These are phyloP conservation scores for Oligia fasciuncula DNA, from an alignment of 2,888 invertebrate species.

Conservation along the genomic window DNA sequence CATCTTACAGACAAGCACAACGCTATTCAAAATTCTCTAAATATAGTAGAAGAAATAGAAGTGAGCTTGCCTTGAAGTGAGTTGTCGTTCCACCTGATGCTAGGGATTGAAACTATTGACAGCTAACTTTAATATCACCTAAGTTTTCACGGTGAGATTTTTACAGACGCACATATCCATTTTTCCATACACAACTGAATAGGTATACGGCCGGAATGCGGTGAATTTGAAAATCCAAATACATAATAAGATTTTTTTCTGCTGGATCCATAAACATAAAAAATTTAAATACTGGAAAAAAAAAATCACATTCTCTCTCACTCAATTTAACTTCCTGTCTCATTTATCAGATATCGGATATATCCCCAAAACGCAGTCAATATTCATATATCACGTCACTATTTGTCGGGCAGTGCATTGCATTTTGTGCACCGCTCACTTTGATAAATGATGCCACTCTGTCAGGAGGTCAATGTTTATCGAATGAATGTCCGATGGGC, in stretches of 20 bases:
- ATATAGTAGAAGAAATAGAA: background rate
- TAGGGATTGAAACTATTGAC: no score
- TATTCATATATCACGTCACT: conserved; percentile 57
- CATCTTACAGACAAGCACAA: background rate
- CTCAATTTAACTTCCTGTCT: conserved; percentile 6
- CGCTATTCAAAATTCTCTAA: background rate
- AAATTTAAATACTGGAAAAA: background rate
- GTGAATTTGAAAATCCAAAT: background rate
- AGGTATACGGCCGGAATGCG: background rate
- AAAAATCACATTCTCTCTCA: background rate
- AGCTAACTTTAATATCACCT: no score
- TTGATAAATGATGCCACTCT: conserved; percentile 81
- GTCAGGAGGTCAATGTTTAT: conserved; percentile 80
- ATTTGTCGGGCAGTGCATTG: conserved; percentile 59
- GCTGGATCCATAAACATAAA: background rate
- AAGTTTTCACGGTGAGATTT: no score
- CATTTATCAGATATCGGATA: conserved; percentile 40
- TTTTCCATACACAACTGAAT: background rate
- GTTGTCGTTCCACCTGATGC: no score
- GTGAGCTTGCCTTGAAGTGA: no score
- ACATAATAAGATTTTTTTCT: background rate
- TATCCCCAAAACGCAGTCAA: conserved; percentile 43
- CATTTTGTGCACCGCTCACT: conserved; percentile 67
- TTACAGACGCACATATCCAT: background rate
- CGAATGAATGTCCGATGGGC: conserved; percentile 75